Base-by-base conservation (phyloP, 1,140 invertebrate genomes). In the Pemphigus obesinymphae region DNA sequence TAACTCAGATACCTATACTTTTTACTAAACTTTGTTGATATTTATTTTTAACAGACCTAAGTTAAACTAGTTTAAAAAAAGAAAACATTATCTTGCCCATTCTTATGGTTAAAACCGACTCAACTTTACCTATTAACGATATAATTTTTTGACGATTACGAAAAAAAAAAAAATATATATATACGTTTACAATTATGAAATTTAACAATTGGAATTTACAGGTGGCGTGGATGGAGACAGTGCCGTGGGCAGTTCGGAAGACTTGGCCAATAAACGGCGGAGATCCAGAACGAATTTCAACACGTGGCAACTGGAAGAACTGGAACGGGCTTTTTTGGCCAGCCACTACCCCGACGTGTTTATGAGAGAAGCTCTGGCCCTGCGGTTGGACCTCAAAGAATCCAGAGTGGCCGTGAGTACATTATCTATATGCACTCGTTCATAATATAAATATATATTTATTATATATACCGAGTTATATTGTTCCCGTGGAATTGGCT, bases 301-400 rank as follows among this genome's bases (percentile, higher is more conserved):
- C 88, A 96, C 95, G 83, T 99, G 97, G 97, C 98, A 99, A 89
- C 89, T 99, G 86, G 97, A 99, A 86, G 97, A 99, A 88, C 90
- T 99, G 86, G 98, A 99, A 88, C 89, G 96, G 84, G 97, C 97
- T 4, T 99, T 99, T 89, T 90, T 96, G 76, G 92, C 96, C 82
- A 96, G 94, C 84, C 98, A 99, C 89, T 99, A 99, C 90, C 97
- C 97, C 10, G 97, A 99, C 87, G 95, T 98, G 81, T 99, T 98
- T 90, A 98, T 98, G 97, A 91, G 97, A 84, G 97, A 99, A 87
- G 95, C 96, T 0, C 89, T 99, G 82, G 97, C 97, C 66, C 92
- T 98, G 91, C 90, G 96, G 86, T 90, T 99, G 61, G 96, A 98
- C 86, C 91, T 99, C 70, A 97, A 98, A 85, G 98, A 99, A 88